These are phyloP conservation scores for Moxostoma hubbsi DNA, from an alignment of 2,797 vertebrate genomes.

Conservation along the genomic window DNA sequence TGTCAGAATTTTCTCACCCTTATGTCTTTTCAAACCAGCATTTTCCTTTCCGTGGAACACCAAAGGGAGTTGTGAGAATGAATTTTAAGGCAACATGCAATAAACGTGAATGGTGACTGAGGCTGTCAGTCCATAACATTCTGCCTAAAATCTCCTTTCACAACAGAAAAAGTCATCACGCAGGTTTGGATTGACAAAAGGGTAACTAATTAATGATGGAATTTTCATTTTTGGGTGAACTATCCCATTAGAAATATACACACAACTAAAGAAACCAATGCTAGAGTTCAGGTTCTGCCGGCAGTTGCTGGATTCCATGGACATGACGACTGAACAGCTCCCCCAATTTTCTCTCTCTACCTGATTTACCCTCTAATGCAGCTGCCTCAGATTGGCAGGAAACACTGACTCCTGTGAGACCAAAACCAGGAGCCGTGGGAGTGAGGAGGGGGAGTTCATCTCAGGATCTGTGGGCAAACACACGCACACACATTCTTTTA, in stretches of 20 bases:
- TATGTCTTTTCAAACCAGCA: too few species aligned
- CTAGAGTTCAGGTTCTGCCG: conserved; percentile 66
- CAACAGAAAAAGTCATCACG: too few species aligned
- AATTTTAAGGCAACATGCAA: too few species aligned
- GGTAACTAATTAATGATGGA: too few species aligned
- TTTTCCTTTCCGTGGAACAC: too few species aligned
- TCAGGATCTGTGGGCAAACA: neutral
- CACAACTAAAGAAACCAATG: conserved; percentile 42
- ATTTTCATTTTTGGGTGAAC: too few species aligned
- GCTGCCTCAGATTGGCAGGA: conserved; percentile 22
- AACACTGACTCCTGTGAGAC: conserved; percentile 27
- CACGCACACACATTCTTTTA: neutral
- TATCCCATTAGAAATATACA: neutral
- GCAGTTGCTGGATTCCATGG: conserved; percentile 72
- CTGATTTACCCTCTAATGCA: conserved; percentile 9
- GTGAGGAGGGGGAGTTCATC: conserved; percentile 16
- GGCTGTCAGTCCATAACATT: too few species aligned
- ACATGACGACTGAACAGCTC: conserved; percentile 72
- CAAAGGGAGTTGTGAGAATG: too few species aligned
- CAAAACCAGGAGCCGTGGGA: conserved; percentile 21
- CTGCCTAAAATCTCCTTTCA: too few species aligned
- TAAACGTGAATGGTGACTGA: too few species aligned
- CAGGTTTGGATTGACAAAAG: too few species aligned
- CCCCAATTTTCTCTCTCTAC: conserved; percentile 14
- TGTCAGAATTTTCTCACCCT: too few species aligned